Base-by-base conservation (phyloP, 2,797 vertebrate species). In the Cyprinella venusta region DNA sequence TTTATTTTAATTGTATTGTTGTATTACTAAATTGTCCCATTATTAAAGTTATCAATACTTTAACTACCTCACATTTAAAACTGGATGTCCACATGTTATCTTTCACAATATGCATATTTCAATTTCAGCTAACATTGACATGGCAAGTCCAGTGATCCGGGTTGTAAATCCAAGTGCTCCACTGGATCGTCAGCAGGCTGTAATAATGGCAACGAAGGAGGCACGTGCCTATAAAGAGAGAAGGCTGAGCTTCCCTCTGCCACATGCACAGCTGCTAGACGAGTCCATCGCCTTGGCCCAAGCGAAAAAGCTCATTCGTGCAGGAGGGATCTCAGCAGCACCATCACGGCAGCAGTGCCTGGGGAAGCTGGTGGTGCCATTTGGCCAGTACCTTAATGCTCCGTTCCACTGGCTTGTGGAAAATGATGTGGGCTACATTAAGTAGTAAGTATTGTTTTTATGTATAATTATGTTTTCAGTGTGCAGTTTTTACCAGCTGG, bases 341-440 rank as follows among this genome's bases (percentile, higher is more conserved):
- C 26, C 45, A 5, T 33, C 70, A 10, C 16, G 45, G 13, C 45
- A 21, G 70, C 70, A 21, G 85, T 80, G 81, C 30, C 26, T 86
- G 48, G 76, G 69, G 24, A 76, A 77, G 64, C 77, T 86, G 81
- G 72, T 84, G 56, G 4, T 80, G 64, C 52, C 64, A 15, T 84
- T 86, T 84, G 81, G 81, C 16, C 85, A 83, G 26, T 84, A 86
- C 10, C 9, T 8, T 0, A 52, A 83, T 64, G 81, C 76, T n/a
- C 64, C 70, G 33, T 80, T 83, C 71, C 64, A 71, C 64, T 86
- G 81, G 77, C 71, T 86, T 76, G 54, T 83, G 40, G 77, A 13
- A 36, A 86, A 83, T 33, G 63, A 80, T 69, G 76, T 80, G 76
- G 85, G 81, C 80, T 86, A 80, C 69, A 61, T 76, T 30, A 79